These are phyloP conservation scores for Campoletis raptor DNA, from an alignment of 2,888 invertebrate species.

Conservation along the genomic window DNA sequence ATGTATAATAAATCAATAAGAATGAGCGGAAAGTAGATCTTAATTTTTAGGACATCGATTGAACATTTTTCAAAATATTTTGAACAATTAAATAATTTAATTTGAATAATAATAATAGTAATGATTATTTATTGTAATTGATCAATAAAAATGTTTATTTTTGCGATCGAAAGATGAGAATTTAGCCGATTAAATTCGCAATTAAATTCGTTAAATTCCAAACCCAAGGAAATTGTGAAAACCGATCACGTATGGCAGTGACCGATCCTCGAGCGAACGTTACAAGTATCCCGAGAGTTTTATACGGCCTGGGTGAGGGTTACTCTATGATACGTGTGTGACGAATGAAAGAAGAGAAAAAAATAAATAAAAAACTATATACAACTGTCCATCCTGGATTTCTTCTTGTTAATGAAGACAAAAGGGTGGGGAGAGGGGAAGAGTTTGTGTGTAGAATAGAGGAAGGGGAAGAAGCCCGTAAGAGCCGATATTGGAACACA, in stretches of 20 bases:
- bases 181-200: slow-evolving; percentile 66
- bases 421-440: slow-evolving; percentile 29
- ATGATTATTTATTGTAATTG: background rate
- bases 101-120: background rate
- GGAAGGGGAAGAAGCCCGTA: slow-evolving; percentile 39
- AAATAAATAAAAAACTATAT: slow-evolving; percentile 2
- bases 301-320: slow-evolving; percentile 31
- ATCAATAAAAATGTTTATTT: background rate
- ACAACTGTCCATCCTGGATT: slow-evolving; percentile 42
- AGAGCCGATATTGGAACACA: slow-evolving; percentile 64
- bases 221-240: slow-evolving; percentile 48
- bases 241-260: slow-evolving; percentile 78
- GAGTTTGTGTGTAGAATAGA: slow-evolving; percentile 19
- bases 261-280: slow-evolving; percentile 73
- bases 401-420: slow-evolving; percentile 36
- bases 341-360: slow-evolving; percentile 22
- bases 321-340: slow-evolving; percentile 57
- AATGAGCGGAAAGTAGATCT: background rate
- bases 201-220: slow-evolving; percentile 80
- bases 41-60: background rate
- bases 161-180: background rate
- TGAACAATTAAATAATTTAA: background rate
- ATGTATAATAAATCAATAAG: background rate
- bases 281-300: slow-evolving; percentile 34
- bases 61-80: background rate